phyloP scores from a whole-genome alignment of 2,888 invertebrate genomes.

The Cataglyphis rosenhaueri region DNA sequence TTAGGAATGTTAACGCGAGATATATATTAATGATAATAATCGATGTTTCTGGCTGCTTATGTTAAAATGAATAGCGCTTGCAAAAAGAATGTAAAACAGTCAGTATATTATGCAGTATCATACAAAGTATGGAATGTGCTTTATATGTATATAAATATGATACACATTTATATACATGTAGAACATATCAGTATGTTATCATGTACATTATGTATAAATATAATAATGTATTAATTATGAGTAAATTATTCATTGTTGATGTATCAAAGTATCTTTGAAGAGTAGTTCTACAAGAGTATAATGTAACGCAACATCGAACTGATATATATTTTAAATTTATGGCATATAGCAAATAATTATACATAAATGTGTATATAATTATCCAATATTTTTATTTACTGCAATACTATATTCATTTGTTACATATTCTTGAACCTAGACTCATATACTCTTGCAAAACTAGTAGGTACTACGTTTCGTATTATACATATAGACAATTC shows the following conservation, averaged over 20 bases:
- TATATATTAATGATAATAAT: constrained; percentile 40
- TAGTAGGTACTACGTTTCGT: neutral
- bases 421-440: neutral
- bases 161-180: constrained; percentile 25
- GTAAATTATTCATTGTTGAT: constrained; percentile 39
- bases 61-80: constrained; percentile 32
- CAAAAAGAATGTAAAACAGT: constrained; percentile 25
- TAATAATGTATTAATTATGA: constrained; percentile 36
- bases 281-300: constrained; percentile 2
- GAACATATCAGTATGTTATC: constrained; percentile 26
- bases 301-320: neutral
- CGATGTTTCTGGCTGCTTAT: constrained; percentile 37
- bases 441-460: neutral
- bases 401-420: neutral
- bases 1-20: constrained; percentile 39
- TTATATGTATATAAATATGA: constrained; percentile 33
- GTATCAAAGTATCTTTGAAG: neutral
- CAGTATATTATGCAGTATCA: constrained; percentile 25
- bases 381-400: neutral
- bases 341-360: neutral
- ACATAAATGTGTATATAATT: constrained; percentile 9
- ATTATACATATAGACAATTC: neutral
- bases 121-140: constrained; percentile 34
- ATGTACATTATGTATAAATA: constrained; percentile 47
- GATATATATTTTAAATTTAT: neutral